These are phyloP conservation scores for Mirza zaza DNA, from an alignment of 2,113 vertebrate species.

Conservation along the genomic window DNA sequence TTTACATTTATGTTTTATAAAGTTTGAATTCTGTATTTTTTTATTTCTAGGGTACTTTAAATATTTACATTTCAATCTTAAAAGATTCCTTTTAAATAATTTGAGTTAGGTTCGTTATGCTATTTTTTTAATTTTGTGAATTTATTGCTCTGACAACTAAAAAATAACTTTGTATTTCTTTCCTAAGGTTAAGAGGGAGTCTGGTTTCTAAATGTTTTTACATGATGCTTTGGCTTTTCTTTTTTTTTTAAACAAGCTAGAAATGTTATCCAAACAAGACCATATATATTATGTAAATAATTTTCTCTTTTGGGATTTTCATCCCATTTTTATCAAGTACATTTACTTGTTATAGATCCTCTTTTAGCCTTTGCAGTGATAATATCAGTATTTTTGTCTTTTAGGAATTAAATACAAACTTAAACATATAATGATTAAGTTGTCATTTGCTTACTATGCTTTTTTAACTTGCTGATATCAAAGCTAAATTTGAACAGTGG, in stretches of 20 bases:
- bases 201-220: slow-evolving; percentile 24
- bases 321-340: slow-evolving; percentile 57
- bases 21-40: slow-evolving; percentile 6
- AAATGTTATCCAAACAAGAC: background rate
- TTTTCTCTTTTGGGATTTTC: slow-evolving; percentile 53
- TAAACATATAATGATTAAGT: background rate
- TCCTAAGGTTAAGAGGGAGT: slow-evolving; percentile 54
- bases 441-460: slow-evolving; percentile 36
- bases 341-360: slow-evolving; percentile 26
- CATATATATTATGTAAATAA: background rate
- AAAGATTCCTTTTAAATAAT: slow-evolving; percentile 20
- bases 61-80: slow-evolving; percentile 28
- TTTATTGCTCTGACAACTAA: slow-evolving; percentile 41
- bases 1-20: background rate
- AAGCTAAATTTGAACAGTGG: slow-evolving; percentile 56
- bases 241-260: background rate
- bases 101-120: slow-evolving; percentile 36
- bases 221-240: slow-evolving; percentile 64
- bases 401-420: slow-evolving; percentile 47
- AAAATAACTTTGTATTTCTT: slow-evolving; percentile 58
- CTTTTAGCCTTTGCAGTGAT: background rate
- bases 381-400: background rate
- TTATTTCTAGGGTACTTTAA: background rate
- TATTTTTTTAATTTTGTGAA: slow-evolving; percentile 53
- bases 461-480: slow-evolving; percentile 67